phyloP scores from a whole-genome alignment of 2,797 vertebrate genomes.

The Petrocephalus schoutedeni region DNA sequence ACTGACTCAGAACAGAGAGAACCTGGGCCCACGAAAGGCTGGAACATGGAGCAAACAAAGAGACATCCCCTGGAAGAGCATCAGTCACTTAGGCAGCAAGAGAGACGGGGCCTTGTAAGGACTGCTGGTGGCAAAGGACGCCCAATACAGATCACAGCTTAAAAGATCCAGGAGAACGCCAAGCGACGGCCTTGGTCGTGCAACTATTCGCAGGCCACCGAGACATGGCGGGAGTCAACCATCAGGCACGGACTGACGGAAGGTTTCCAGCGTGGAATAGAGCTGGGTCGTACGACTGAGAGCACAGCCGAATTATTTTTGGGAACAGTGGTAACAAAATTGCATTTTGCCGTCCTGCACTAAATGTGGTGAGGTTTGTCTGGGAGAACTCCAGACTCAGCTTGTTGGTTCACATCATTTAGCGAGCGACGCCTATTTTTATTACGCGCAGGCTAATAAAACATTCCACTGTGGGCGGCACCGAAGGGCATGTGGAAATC shows the following conservation, averaged over 20 bases:
- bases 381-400: background rate
- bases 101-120: background rate
- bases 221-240: background rate
- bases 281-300: background rate
- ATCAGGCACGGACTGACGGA: background rate
- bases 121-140: background rate
- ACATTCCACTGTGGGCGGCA: background rate
- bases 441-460: background rate
- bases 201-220: background rate
- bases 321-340: background rate
- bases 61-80: background rate
- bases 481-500: background rate
- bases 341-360: background rate
- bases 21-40: background rate
- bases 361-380: background rate
- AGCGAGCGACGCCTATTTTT: constrained; percentile 10
- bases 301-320: background rate
- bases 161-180: background rate
- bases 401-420: background rate
- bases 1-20: constrained; percentile 17
- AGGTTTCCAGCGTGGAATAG: background rate
- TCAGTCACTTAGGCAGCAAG: background rate
- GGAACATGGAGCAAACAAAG: background rate
- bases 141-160: background rate
- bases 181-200: background rate